A percentile compares a stretch with the other conserved stretches of the same genome.
These are phyloP conservation scores for Synanceia verrucosa DNA, from an alignment of 2,797 vertebrate species.

Conservation along the genomic window DNA sequence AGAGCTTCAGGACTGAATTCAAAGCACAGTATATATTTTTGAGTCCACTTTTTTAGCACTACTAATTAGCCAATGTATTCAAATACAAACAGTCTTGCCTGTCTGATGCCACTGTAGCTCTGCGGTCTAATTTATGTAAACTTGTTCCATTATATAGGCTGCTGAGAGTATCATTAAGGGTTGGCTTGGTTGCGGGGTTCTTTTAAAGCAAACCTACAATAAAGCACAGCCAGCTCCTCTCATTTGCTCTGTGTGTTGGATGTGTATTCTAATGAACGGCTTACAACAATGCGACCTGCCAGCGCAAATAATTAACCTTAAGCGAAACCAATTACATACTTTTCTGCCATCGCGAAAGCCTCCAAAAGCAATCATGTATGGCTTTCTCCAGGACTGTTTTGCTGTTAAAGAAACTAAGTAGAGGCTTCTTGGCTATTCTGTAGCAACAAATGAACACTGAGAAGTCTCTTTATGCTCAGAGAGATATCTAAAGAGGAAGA, in stretches of 20 bases:
- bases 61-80: conserved; percentile 80
- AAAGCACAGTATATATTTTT: conserved; percentile 59
- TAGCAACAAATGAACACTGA: conserved; percentile 80
- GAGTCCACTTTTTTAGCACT: conserved; percentile 60
- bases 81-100: conserved; percentile 75
- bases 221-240: conserved; percentile 78
- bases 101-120: conserved; percentile 74
- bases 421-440: conserved; percentile 70
- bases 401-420: conserved; percentile 79
- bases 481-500: conserved; percentile 75
- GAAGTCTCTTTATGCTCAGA: conserved; percentile 78
- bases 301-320: conserved; percentile 87
- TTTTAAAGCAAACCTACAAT: conserved; percentile 73
- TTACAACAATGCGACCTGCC: conserved; percentile 87
- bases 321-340: conserved; percentile 86
- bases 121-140: conserved; percentile 86
- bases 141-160: conserved; percentile 85
- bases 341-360: conserved; percentile 73
- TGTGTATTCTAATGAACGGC: conserved; percentile 85
- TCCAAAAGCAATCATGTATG: conserved; percentile 79
- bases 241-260: conserved; percentile 85
- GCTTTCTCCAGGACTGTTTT: conserved; percentile 73
- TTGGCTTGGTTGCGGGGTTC: conserved; percentile 71
- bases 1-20: conserved; percentile 53
- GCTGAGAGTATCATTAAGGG: conserved; percentile 83